Base-by-base conservation (phyloP, 2,888 invertebrate species). In the Psylliodes chrysocephalus region DNA sequence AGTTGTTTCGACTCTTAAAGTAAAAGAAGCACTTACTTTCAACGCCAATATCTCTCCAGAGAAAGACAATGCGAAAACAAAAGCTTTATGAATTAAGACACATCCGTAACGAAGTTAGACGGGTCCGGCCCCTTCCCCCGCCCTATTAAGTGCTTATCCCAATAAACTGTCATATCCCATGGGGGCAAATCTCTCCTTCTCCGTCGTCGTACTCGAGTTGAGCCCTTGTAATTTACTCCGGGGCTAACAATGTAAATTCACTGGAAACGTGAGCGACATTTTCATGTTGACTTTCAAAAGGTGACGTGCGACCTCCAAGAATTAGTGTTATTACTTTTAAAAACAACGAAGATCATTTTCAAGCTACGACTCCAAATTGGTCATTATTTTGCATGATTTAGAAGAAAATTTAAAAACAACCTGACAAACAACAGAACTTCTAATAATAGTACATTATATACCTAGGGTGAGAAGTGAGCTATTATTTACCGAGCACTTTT, bases 61-160 rank as follows among this genome's bases (percentile, higher is more conserved):
- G 72, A 73, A 73, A 75, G 75, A 74, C 76, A 74, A 74, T 71
- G 73, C 70, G 74, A 78, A 78, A 79, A 78, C 79, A 79, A 79
- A 78, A 78, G 77, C 77, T 77, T 79, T 78, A 78, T 78, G 80
- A 80, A 79, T 80, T 79, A 80, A 77, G 78, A 77, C 77, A 76
- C 76, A 75, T 77, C 76, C 75, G 74, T 79, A 79, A 80, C 79
- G 77, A 79, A 79, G 78, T 79, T 79, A 78, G 77, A 70, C 72
- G 49, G 52, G 71, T 62, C 69, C n/a, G 46, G 35, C 60, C 51
- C 62, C 53, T 53, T 55, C 60, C 55, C 64, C 73, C 64, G 74
- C 74, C 76, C 79, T 78, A 80, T 81, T 80, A 80, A 81, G 81
- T 79, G 80, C 79, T 80, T 80, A 81, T 81, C 79, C 80, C 79